Percentiles rank a stretch among this genome's conserved stretches.
Conservation (phyloP, 2,797 vertebrate species). For the Hapalemur alaotrensis region DNA sequence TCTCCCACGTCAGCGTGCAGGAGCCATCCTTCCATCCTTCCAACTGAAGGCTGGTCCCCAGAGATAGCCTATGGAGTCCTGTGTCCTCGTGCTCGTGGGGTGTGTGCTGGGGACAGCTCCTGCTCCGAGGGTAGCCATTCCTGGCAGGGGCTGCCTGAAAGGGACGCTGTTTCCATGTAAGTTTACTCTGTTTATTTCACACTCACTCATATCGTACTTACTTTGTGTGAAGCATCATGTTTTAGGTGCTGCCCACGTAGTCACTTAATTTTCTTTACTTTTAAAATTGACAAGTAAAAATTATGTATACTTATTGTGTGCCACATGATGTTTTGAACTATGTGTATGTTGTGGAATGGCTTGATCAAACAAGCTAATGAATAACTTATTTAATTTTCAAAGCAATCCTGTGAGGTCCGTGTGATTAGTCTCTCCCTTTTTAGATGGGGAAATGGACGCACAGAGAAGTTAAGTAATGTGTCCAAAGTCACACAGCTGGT, state of each 20-base stretch:
- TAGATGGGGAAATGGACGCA: background rate
- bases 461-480: background rate
- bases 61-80: background rate
- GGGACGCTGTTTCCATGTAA: fast-evolving
- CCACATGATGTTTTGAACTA: background rate
- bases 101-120: background rate
- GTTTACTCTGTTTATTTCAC: background rate
- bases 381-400: background rate
- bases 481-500: background rate
- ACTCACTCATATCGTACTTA: fast-evolving
- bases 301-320: no score
- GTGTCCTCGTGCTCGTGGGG: fast-evolving
- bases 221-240: background rate
- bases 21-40: background rate
- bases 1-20: fast-evolving
- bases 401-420: background rate
- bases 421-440: background rate
- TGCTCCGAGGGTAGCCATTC: background rate
- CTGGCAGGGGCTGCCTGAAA: no score
- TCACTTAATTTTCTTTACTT: background rate
- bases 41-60: background rate
- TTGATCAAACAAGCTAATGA: background rate
- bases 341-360: no score
- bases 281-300: background rate
- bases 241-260: background rate